These are phyloP conservation scores for Lobophora halterata DNA, from an alignment of 2,888 invertebrate genomes.

Conservation along the genomic window DNA sequence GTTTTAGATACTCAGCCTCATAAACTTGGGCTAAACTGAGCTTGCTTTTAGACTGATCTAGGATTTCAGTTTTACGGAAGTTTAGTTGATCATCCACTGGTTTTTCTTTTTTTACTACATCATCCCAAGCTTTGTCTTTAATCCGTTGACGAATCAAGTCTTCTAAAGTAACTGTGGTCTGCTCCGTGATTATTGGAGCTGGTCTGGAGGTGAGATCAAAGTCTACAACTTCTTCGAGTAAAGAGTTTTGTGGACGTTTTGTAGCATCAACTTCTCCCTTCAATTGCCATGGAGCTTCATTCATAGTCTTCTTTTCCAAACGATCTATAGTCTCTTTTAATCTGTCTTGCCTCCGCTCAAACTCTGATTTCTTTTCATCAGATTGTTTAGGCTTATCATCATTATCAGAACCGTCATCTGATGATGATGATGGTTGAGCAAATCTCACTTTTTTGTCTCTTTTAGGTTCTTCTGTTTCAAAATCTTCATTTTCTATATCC, in stretches of 20 bases:
- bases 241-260: conserved; percentile 93
- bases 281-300: conserved; percentile 96
- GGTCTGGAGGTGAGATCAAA: conserved; percentile 92
- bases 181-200: conserved; percentile 95
- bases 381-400: conserved; percentile 35
- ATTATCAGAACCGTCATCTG: conserved; percentile 51
- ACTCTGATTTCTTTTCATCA: conserved; percentile 82
- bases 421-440: conserved; percentile 43
- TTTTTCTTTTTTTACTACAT: conserved; percentile 93
- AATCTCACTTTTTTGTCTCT: conserved; percentile 53
- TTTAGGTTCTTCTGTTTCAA: conserved; percentile 34
- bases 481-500: conserved; percentile 34
- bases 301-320: conserved; percentile 86
- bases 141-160: conserved; percentile 95
- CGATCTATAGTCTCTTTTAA: conserved; percentile 84
- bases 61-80: conserved; percentile 91
- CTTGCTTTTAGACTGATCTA: conserved; percentile 97
- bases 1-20: conserved; percentile 91
- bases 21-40: conserved; percentile 96
- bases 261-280: conserved; percentile 92
- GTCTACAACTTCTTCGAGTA: conserved; percentile 94
- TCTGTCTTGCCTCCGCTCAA: conserved; percentile 88
- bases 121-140: conserved; percentile 96
- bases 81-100: conserved; percentile 90
- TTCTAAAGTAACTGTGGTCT: conserved; percentile 92